A percentile compares a stretch with the other conserved stretches of the same genome.
Evolutionary conservation across 2,888 invertebrate genomes (phyloP).

Genomic region (Caenorhabditis auriculariae): DNA sequence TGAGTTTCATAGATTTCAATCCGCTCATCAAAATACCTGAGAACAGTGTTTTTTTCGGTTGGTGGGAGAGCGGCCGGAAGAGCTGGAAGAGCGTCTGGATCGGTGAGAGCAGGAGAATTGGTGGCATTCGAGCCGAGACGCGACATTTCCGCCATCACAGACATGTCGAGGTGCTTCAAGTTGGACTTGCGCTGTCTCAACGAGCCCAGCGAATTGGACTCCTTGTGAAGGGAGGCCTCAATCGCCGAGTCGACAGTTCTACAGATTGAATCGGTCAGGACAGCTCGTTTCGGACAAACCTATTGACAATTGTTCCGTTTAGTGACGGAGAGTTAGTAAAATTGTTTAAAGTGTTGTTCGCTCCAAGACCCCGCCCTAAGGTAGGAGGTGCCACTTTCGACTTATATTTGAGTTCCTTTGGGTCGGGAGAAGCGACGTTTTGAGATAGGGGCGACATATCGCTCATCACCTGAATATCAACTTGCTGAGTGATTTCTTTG

Average conservation of each 20-base stretch:
- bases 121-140: slow-evolving; percentile 7
- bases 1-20: too few species aligned
- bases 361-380: slow-evolving; percentile 39
- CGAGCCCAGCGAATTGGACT: slow-evolving; percentile 21
- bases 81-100: slow-evolving; percentile 46
- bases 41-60: too few species aligned
- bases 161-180: slow-evolving; percentile 38
- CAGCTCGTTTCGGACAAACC: background rate
- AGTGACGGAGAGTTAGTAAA: too few species aligned
- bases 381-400: slow-evolving; percentile 39
- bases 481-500: slow-evolving; percentile 17
- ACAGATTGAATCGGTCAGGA: slow-evolving; percentile 2
- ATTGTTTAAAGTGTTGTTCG: slow-evolving; percentile 4
- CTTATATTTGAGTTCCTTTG: slow-evolving; percentile 38
- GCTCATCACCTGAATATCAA: slow-evolving; percentile 27
- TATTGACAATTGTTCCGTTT: slow-evolving; percentile 1
- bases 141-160: slow-evolving; percentile 15
- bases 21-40: too few species aligned
- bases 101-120: slow-evolving; percentile 14
- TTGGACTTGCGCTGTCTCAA: slow-evolving; percentile 22
- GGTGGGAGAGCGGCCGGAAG: background rate
- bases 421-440: slow-evolving; percentile 5
- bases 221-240: slow-evolving; percentile 26
- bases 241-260: slow-evolving; percentile 37
- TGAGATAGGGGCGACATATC: slow-evolving; percentile 19